Evolutionary conservation across 2,113 vertebrate species (phyloP), one percentile per base, ranked within the genome.

Genomic region (Psilopsiagon aurifrons): DNA sequence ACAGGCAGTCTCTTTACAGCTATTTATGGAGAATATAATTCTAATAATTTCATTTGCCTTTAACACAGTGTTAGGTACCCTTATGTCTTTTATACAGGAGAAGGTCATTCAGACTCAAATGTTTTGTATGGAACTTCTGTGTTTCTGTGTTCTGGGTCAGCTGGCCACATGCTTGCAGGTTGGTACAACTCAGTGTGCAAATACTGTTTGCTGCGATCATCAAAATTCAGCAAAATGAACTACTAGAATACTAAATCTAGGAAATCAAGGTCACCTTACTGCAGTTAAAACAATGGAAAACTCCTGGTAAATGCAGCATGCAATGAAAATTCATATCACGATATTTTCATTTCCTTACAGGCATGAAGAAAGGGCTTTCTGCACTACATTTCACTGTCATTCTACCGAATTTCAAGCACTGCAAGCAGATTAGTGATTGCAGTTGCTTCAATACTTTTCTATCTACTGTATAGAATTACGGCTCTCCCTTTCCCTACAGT

Each of bases 201-300:
- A 76, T 15, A 43, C 62, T 27, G 17, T 77, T 89, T 43, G 43
- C 82, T 94, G 43, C 37, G 41, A 62, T 62, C 76, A 51, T 43
- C 88, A 95, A 66, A 94, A 92, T 51, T 92, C 84, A 83, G 70
- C 11, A 82, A 70, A 75, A 95, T 31, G 41, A 87, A 27, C 63
- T 57, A 70, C 51, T 55, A 54, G 85, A 90, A 86, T 35, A 81
- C 90, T 87, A 55, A 85, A 82, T 73, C 83, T 67, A 37, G 7
- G 43, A 52, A 74, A 39, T 12, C 71, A 86, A 92, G 94, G 96
- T 97, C 88, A 96, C 92, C 83, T 90, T 29, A 23, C 47, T 66
- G 25, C 70, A 66, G 69, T 16, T 55, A 79, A 39, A 46, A 23
- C 39, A 54, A 77, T 55, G 82, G 80, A 43, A 81, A 90, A 52